Base-by-base conservation (phyloP, 2,797 vertebrate genomes). In the Sibirionetta formosa region DNA sequence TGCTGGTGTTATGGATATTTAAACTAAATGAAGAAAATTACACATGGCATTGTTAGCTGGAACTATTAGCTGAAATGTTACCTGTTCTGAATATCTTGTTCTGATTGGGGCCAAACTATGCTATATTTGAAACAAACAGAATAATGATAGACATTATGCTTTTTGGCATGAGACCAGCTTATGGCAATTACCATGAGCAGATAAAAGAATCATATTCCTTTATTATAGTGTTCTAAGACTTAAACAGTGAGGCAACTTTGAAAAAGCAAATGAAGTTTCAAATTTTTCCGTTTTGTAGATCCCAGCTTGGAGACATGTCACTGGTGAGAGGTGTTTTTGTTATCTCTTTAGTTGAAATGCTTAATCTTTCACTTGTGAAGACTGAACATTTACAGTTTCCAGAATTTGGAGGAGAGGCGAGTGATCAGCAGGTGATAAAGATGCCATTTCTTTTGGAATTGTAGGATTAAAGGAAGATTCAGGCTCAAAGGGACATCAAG, bases 31-130 rank as follows among this genome's bases (percentile, higher is more conserved):
- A 35, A 51, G 13, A 40, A 54, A 64, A 18, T 71, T 76, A 54
- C 14, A 29, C 9, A 2, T 66, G 44, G 31, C 19, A 51, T 26
- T 58, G 29, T 51, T 70, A 79, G 8, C 66, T 70, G 53, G 18
- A 75, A 7, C 14, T 57, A 26, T 56, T 53, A 75, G 20, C 51
- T 54, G 31, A 42, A 79, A 46, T 7, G 0, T 50, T 61, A 36
- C 46, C 90, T 90, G 16, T 81, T 82, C 63, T 54, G 11, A 58
- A 27, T 86, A 38, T 35, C 44, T 23, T 50, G 51, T 40, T 40
- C 18, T 40, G 18, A 36, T 50, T 0, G 1, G 27, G 33, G 23
- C 33, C 50, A 46, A 57, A 58, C 24, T 65, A 2, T 40, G 11
- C 22, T 27, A 73, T 44, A 17, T 44, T 27, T 68, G 44, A 35